Evolutionary conservation across 2,797 vertebrate genomes (phyloP), one percentile per base, ranked within the genome.

Genomic region (Myoxocephalus aenaeus): DNA sequence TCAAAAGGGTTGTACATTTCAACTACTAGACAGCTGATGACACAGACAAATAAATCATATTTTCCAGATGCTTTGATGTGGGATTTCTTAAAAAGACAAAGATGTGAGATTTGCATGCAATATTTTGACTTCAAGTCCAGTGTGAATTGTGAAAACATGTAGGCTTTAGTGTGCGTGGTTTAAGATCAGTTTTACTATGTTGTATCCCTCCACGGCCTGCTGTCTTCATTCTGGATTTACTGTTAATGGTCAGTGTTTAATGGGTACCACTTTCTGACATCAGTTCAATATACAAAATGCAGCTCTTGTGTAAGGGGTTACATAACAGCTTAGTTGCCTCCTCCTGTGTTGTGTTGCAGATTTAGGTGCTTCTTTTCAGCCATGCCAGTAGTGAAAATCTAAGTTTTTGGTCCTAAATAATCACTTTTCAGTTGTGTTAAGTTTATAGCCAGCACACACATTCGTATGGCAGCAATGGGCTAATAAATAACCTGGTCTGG

Each of bases 271-370:
- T 73, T 74, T 77, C 70, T 51, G 77, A 81, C 82, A 81, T 84
- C 81, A 85, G 73, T 72, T 89, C 66, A 86, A 84, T 83, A 86
- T 82, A 75, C 72, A 91, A 85, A 90, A 82, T 22, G 18, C 63
- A 85, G 79, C 75, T 86, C 90, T 93, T 94, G 92, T 93, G 75
- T 93, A 93, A 95, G 89, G 83, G 76, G 91, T 95, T 96, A 93
- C 87, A 83, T 95, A 96, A 96, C 80, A 85, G 90, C 85, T 91
- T 88, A 90, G 87, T 67, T 85, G 77, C 86, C 89, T 88, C 89
- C 88, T 86, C 90, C 87, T 86, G 89, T 22, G 68, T 77, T 82
- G 76, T 74, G 78, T 81, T 80, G 74, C 14, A 48, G 85, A 86
- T 87, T 90, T 84, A 83, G 89, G 80, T 91, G 75, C 79, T 91